Conservation (phyloP, 2,888 invertebrate species). For the Monopis laevigella region DNA sequence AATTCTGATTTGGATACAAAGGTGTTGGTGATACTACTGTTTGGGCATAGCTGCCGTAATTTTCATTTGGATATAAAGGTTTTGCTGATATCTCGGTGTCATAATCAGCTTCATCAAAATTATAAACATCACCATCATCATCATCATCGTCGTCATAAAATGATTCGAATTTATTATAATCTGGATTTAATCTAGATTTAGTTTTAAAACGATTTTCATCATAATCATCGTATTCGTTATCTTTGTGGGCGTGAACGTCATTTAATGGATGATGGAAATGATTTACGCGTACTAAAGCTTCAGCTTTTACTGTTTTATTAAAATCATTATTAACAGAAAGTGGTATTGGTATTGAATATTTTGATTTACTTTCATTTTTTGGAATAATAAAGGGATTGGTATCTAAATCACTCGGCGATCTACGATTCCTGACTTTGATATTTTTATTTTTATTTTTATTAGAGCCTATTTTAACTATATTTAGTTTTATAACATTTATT, state of each 20-base stretch:
- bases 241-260: constrained; percentile 32
- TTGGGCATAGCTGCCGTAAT: background rate
- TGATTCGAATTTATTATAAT: constrained; percentile 22
- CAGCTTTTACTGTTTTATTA: constrained; percentile 20
- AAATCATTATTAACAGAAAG: constrained; percentile 8
- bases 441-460: no score
- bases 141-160: constrained; percentile 26
- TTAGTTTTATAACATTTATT: background rate
- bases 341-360: constrained; percentile 15
- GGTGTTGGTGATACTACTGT: no score
- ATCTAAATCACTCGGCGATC: constrained; percentile 28
- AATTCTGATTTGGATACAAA: background rate
- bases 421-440: constrained; percentile 23
- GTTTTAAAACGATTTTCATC: constrained; percentile 20
- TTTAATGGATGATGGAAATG: no score
- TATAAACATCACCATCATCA: constrained; percentile 26
- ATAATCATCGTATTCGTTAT: constrained; percentile 27
- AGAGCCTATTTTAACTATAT: background rate
- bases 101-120: no score
- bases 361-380: constrained; percentile 21
- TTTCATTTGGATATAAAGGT: background rate
- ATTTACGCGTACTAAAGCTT: constrained; percentile 13
- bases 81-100: no score
- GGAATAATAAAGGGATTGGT: constrained; percentile 33
- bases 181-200: background rate